Percentiles rank a stretch among this genome's conserved stretches.
Conservation (phyloP, 2,113 vertebrate genomes). For the Dryoscopus gambensis region DNA sequence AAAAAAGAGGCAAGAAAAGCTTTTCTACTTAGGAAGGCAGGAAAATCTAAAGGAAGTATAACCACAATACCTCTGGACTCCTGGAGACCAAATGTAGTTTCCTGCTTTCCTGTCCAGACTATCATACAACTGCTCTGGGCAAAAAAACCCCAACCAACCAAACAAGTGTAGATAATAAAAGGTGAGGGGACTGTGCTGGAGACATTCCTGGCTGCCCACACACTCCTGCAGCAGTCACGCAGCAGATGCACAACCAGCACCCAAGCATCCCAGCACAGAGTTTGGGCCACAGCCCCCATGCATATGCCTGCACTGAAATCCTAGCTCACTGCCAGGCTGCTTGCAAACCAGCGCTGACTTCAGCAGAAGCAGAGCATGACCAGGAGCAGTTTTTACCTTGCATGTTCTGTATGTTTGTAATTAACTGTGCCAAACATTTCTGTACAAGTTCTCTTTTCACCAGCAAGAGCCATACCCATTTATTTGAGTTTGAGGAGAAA, state of each 20-base stretch:
- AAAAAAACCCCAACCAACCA: too few relatives aligned
- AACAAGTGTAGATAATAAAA: neutral
- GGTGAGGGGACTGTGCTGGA: neutral
- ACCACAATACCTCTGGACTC: neutral
- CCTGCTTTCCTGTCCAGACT: neutral
- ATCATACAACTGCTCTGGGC: neutral
- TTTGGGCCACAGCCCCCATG: neutral
- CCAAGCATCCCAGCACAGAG: neutral
- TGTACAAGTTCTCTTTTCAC: neutral
- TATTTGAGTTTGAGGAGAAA: neutral
- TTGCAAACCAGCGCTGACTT: neutral
- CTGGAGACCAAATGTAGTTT: neutral
- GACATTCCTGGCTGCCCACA: neutral
- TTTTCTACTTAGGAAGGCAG: neutral
- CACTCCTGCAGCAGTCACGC: accelerated
- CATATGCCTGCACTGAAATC: neutral
- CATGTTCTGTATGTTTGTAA: neutral
- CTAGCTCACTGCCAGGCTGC: neutral
- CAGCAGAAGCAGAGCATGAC: neutral
- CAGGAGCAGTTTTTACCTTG: constrained; percentile 18
- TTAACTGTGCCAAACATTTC: neutral
- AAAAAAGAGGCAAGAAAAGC: neutral
- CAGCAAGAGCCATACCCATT: neutral
- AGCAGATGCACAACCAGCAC: neutral
- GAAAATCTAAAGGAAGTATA: neutral